A percentile compares a stretch with the other conserved stretches of the same genome.
These are phyloP conservation scores for Andricus curvator DNA, from an alignment of 2,888 invertebrate species.

Conservation along the genomic window DNA sequence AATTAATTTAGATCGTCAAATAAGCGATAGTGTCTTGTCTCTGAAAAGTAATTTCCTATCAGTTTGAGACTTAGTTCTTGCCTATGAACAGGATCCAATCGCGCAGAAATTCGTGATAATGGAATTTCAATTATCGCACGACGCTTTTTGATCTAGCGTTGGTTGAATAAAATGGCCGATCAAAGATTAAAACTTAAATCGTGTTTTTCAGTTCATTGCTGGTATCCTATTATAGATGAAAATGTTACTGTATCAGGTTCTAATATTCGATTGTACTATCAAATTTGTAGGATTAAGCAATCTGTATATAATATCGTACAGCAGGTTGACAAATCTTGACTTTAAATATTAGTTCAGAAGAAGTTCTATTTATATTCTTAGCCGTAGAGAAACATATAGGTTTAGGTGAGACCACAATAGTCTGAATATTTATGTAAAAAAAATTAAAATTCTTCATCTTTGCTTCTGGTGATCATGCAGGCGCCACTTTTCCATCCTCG, in stretches of 20 bases:
- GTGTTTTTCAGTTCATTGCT: constrained; percentile 48
- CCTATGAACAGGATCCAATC: constrained; percentile 69
- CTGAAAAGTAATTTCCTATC: not conserved
- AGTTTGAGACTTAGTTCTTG: constrained; percentile 4
- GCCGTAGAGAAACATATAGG: too few relatives aligned
- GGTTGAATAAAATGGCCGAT: constrained; percentile 53
- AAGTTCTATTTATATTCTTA: too few relatives aligned
- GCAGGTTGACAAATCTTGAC: too few relatives aligned
- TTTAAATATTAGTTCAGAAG: too few relatives aligned
- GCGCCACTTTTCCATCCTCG: constrained; percentile 45
- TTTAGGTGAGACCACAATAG: too few relatives aligned
- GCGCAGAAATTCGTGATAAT: constrained; percentile 76
- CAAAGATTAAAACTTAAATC: constrained; percentile 60
- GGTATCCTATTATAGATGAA: constrained; percentile 49
- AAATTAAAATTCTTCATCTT: not conserved
- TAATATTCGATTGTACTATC: not conserved
- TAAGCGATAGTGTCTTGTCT: not conserved
- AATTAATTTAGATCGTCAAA: not conserved
- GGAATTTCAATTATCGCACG: constrained; percentile 74
- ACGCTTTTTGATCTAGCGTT: constrained; percentile 60
- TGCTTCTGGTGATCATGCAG: too few relatives aligned
- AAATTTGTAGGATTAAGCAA: too few relatives aligned
- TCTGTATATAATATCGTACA: too few relatives aligned
- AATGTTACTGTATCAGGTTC: constrained; percentile 14
- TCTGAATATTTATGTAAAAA: too few relatives aligned